These are phyloP conservation scores for Pica pica DNA, from an alignment of 2,113 vertebrate genomes.

Conservation along the genomic window DNA sequence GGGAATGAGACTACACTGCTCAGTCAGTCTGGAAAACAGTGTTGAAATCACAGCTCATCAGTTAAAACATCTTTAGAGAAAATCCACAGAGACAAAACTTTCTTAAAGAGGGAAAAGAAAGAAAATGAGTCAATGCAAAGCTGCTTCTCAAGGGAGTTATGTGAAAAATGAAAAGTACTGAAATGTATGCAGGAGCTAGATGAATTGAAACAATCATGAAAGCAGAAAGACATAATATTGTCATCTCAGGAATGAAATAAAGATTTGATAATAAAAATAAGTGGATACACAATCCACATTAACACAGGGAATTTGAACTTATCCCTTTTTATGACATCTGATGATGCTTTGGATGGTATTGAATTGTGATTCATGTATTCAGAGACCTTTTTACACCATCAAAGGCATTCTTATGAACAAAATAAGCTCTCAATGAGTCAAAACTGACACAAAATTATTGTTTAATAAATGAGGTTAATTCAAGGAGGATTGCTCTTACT, in stretches of 20 bases:
- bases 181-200: not conserved
- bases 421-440: conserved; percentile 1
- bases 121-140: not conserved
- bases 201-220: conserved; percentile 9
- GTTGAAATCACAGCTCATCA: not conserved
- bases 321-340: not conserved
- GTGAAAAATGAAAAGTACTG: not conserved
- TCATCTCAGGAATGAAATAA: not conserved
- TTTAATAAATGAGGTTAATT: not conserved
- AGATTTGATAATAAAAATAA: not conserved
- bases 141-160: not conserved
- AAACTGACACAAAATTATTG: not conserved
- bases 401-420: not conserved
- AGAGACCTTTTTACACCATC: not conserved
- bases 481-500: not conserved
- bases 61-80: not conserved
- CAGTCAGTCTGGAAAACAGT: not conserved
- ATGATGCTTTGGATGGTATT: not conserved
- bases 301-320: not conserved
- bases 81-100: not conserved
- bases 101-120: not conserved
- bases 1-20: not conserved
- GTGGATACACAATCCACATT: not conserved
- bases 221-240: not conserved
- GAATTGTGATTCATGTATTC: conserved; percentile 13